Conservation (phyloP, 2,113 vertebrate species). For the Rana temporaria region DNA sequence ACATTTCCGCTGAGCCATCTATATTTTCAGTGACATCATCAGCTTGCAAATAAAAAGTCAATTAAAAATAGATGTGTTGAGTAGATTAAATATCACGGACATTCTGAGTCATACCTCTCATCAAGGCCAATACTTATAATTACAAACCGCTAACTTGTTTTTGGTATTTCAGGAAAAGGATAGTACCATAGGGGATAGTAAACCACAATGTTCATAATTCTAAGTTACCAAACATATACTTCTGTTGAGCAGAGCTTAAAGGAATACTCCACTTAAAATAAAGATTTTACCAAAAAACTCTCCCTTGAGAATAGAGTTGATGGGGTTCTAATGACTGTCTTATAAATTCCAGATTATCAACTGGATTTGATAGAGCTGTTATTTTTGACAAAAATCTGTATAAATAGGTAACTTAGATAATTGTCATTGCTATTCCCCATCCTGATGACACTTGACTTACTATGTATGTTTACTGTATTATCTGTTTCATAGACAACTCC, state of each 20-base stretch:
- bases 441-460: too few relatives aligned
- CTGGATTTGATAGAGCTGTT: too few relatives aligned
- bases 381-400: too few relatives aligned
- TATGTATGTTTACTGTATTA: too few relatives aligned
- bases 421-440: too few relatives aligned
- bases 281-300: not conserved
- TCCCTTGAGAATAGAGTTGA: too few relatives aligned
- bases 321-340: too few relatives aligned
- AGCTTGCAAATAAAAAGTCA: constrained; percentile 11
- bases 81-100: constrained; percentile 43
- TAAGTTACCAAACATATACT: constrained; percentile 1
- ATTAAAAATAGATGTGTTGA: constrained; percentile 40
- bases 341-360: too few relatives aligned
- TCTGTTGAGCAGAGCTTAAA: not conserved
- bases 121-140: constrained; percentile 14
- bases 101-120: constrained; percentile 24
- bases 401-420: too few relatives aligned
- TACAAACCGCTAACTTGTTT: constrained; percentile 15
- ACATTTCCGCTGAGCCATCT: not conserved
- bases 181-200: constrained; percentile 11
- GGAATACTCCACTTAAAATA: not conserved
- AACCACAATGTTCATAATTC: constrained; percentile 10
- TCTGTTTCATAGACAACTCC: too few relatives aligned
- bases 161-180: constrained; percentile 25
- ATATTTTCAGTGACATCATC: constrained; percentile 25